phyloP scores from a whole-genome alignment of 2,888 invertebrate species.

The Helleia helle region DNA sequence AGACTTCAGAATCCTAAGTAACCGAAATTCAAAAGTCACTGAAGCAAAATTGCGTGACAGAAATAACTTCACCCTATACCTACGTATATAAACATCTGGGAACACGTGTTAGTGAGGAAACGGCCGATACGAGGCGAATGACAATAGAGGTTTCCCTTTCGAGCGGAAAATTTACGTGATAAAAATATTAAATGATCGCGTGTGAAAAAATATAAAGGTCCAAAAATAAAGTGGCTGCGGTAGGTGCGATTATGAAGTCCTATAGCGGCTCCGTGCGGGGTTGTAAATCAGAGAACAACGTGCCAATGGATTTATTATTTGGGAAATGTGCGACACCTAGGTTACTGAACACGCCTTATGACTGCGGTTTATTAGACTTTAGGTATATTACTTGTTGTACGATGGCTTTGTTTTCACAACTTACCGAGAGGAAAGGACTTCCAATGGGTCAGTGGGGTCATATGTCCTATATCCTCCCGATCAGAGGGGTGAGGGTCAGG shows the following conservation, averaged over 20 bases:
- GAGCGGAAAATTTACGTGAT: constrained; percentile 72
- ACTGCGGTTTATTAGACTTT: background rate
- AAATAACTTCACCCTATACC: constrained; percentile 54
- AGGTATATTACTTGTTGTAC: too few relatives aligned
- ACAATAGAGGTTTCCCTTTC: constrained; percentile 72
- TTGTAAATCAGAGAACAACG: constrained; percentile 62
- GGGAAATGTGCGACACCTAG: constrained; percentile 43
- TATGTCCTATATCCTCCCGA: too few relatives aligned
- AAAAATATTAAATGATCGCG: constrained; percentile 65
- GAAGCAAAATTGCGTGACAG: constrained; percentile 62
- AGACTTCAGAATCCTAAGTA: constrained; percentile 31
- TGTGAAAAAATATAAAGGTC: constrained; percentile 67
- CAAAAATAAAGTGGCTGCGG: constrained; percentile 67
- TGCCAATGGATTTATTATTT: constrained; percentile 64
- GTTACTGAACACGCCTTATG: constrained; percentile 5
- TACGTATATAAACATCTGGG: constrained; percentile 39
- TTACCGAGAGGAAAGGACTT: too few relatives aligned
- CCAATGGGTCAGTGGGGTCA: too few relatives aligned
- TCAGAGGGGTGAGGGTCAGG: too few relatives aligned
- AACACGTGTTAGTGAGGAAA: constrained; percentile 70
- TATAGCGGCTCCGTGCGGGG: constrained; percentile 50
- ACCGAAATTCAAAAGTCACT: constrained; percentile 45
- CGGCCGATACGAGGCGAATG: constrained; percentile 54
- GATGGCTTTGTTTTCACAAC: too few relatives aligned
- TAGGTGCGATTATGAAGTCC: constrained; percentile 65